phyloP scores from a whole-genome alignment of 2,113 vertebrate species.

The Myocastor coypus region DNA sequence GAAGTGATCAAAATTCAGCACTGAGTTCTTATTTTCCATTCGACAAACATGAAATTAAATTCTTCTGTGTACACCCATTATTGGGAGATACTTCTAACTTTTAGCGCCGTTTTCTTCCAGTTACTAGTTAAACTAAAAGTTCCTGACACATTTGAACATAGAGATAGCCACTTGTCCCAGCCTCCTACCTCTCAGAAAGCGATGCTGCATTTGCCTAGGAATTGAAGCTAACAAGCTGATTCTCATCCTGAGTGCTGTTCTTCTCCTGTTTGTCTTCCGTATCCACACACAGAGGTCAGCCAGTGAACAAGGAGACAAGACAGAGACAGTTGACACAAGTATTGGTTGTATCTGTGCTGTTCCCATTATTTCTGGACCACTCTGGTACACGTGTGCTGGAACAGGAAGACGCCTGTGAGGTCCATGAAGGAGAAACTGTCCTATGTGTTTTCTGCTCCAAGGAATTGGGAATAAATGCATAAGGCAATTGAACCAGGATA shows the following conservation, averaged over 20 bases:
- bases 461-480: neutral
- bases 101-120: neutral
- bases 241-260: neutral
- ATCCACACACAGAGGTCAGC: neutral
- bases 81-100: neutral
- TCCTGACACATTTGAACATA: neutral
- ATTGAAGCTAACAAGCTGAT: neutral
- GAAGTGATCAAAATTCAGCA: neutral
- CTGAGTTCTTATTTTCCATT: neutral
- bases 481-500: neutral
- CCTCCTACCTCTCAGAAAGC: neutral
- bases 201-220: neutral
- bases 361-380: neutral
- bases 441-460: neutral
- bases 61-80: neutral
- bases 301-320: neutral
- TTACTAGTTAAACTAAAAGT: neutral
- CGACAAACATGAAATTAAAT: neutral
- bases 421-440: neutral
- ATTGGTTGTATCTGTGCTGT: no score
- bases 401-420: fast-evolving
- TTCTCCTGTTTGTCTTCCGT: neutral
- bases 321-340: neutral
- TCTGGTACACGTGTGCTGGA: neutral
- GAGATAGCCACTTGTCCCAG: neutral